Conservation (phyloP, 2,113 vertebrate species). For the Urocitellus parryii region DNA sequence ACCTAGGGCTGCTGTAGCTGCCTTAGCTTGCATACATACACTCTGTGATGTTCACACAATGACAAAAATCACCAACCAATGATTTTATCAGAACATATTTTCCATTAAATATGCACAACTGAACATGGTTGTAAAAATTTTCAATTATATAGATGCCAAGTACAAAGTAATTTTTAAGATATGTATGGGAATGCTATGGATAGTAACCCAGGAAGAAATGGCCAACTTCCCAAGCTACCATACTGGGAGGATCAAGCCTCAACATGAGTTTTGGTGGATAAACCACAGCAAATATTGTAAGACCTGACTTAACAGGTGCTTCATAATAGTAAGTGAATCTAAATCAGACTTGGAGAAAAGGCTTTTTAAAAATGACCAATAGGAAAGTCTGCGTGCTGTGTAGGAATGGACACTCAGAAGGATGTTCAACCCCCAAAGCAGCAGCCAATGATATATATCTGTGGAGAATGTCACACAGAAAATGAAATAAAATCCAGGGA, state of each 20-base stretch:
- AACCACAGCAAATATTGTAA: neutral
- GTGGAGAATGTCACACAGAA: no score
- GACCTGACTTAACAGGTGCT: neutral
- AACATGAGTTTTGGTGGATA: neutral
- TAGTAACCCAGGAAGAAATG: neutral
- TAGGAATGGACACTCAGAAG: no score
- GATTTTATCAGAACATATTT: no score
- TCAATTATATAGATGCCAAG: neutral
- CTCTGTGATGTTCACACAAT: neutral
- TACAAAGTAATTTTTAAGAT: constrained; percentile 3
- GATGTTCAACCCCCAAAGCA: no score
- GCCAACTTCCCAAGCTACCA: neutral
- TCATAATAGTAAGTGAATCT: neutral
- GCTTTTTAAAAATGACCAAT: neutral
- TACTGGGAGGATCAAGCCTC: neutral
- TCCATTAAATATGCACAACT: neutral
- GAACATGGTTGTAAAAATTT: neutral
- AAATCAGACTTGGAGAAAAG: neutral
- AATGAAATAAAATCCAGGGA: no score
- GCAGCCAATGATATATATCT: no score
- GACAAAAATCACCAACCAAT: no score
- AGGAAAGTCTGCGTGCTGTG: no score
- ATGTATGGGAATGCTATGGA: neutral
- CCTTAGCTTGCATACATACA: no score
- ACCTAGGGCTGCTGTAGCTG: no score